Conservation (phyloP, 2,113 vertebrate species). For the Periophthalmus modestus region DNA sequence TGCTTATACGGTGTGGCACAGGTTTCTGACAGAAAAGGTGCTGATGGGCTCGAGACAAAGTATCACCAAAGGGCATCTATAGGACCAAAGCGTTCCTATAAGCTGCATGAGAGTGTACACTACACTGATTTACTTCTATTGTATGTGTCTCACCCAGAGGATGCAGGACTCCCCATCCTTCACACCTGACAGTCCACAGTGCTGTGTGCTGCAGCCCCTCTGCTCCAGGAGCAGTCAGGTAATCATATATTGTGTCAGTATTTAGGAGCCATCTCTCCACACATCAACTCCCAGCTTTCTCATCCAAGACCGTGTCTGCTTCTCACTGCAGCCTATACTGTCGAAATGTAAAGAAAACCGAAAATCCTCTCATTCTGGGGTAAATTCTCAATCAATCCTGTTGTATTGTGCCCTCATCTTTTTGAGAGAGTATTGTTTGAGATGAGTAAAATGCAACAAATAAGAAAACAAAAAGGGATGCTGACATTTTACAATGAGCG, state of each 20-base stretch:
- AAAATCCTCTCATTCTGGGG: slow-evolving; percentile 18
- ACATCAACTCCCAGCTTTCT: slow-evolving; percentile 38
- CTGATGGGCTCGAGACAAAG: not conserved
- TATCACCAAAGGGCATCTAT: not conserved
- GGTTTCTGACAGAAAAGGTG: not conserved
- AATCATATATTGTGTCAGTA: slow-evolving; percentile 45
- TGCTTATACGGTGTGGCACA: not conserved
- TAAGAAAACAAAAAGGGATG: too few relatives aligned
- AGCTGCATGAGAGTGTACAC: not conserved
- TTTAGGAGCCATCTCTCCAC: slow-evolving; percentile 45
- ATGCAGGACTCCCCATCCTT: slow-evolving; percentile 27
- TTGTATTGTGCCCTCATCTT: too few relatives aligned
- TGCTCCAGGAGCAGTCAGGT: slow-evolving; percentile 38
- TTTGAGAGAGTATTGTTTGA: not conserved
- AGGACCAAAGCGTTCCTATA: not conserved
- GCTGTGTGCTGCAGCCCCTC: slow-evolving; percentile 36
- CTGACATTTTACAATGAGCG: too few relatives aligned
- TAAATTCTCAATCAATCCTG: too few relatives aligned
- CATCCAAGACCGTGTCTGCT: not conserved
- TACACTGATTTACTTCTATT: not conserved
- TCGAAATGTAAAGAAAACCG: slow-evolving; percentile 6
- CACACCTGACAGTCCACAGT: slow-evolving; percentile 32
- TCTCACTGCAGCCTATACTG: not conserved
- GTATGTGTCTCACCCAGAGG: slow-evolving; percentile 1
- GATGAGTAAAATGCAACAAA: too few relatives aligned